These are phyloP conservation scores for Eremophila alpestris DNA, from an alignment of 2,797 vertebrate genomes.

Conservation along the genomic window DNA sequence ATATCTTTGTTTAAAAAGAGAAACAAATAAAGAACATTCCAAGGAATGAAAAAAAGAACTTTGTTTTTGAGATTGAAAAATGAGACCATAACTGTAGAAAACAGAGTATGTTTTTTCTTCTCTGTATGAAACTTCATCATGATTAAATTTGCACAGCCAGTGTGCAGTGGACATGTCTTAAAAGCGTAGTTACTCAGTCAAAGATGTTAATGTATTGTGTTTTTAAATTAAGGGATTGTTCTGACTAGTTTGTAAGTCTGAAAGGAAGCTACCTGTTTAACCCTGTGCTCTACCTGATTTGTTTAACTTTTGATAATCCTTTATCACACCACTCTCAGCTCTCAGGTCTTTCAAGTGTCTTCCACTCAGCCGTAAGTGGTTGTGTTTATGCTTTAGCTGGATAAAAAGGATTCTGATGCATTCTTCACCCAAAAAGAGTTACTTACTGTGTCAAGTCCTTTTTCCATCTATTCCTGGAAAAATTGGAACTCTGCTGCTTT, in stretches of 20 bases:
- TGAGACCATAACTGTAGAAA: not conserved
- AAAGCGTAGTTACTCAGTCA: not conserved
- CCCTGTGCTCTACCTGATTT: not conserved
- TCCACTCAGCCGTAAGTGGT: not conserved
- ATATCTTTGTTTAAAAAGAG: not conserved
- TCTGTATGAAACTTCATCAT: not conserved
- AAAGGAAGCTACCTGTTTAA: not conserved
- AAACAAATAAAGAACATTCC: not conserved
- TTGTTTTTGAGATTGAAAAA: not conserved
- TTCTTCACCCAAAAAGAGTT: not conserved
- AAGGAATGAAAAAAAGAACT: not conserved
- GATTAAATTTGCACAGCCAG: not conserved
- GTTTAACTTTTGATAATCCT: not conserved
- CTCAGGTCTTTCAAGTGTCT: not conserved
- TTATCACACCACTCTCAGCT: not conserved
- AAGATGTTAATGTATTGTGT: not conserved
- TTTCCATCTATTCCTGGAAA: not conserved
- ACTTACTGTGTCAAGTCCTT: not conserved
- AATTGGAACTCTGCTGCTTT: not conserved
- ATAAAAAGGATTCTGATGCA: not conserved
- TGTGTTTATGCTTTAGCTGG: not conserved
- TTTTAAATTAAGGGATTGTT: not conserved
- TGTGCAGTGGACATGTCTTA: accelerated
- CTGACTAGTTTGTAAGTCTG: not conserved
- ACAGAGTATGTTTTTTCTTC: not conserved